Base-by-base conservation (phyloP, 2,113 vertebrate species). In the Phylloscopus trochiloides region DNA sequence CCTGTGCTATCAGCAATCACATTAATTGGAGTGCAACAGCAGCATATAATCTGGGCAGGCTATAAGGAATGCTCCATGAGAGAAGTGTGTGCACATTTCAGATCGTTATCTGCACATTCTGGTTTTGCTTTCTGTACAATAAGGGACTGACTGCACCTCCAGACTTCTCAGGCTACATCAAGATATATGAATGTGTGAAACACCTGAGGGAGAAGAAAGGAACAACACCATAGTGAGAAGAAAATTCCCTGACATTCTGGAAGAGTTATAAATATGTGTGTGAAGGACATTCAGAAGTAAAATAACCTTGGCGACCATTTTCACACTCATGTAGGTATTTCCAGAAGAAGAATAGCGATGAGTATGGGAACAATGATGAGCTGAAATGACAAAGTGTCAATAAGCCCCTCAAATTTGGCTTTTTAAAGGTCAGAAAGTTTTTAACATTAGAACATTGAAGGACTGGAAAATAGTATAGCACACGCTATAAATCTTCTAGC, bases 371-470 rank as follows among this genome's bases (percentile, higher is more conserved):
- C 62, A 91, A 54, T 50, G 75, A 90, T 70, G 78, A 79, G 42
- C 55, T 79, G 45, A 67, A 93, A 94, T 96, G 92, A 92, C 63
- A 71, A 91, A 87, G 71, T 83, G 51, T 80, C 66, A 7, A 93
- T 94, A 96, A 94, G 80, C 6, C 25, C 45, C 79, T 90, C 47
- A 86, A 71, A 94, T 86, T 52, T 87, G 48, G 47, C 47, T 93
- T 65, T 93, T 90, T 77, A 96, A 96, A 96, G 92, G 92, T 97
- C 90, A 96, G 78, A 80, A 88, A 86, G 34, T 95, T 94, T 93
- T 93, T 86, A 94, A 86, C 55, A 77, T 86, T 83, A 90, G 66
- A 80, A 80, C 67, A 57, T 16, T 74, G 63, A 70, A 88, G 40
- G 52, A 90, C 68, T 90, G 75, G 51, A 90, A 92, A 90, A 73